Base-by-base conservation (phyloP, 2,113 vertebrate genomes). In the Microtus montanus region DNA sequence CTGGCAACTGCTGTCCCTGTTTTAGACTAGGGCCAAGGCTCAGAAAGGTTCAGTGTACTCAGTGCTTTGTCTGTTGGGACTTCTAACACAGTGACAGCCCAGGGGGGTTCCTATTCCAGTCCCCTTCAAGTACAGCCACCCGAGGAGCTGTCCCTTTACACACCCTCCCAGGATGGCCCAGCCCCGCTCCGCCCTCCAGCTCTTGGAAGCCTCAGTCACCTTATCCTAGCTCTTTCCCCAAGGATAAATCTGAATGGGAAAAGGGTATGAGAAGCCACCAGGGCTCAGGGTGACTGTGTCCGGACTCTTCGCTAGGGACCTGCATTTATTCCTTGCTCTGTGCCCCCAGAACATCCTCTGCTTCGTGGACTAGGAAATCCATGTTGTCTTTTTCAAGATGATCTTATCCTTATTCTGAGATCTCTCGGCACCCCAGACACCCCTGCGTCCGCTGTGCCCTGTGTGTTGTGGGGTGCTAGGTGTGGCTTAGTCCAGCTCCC, bases 101-200 rank as follows among this genome's bases (percentile, higher is more conserved):
- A 14, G 6, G 7, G 15, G 15, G 20, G 0, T n/a, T 19, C 35
- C 47, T 30, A 33, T 7, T 64, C 61, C 71, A 64, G 66, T 63
- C 49, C 11, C 71, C 11, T 15, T 0, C 11, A 0, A 0, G 7
- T 2, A 54, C 12, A 49, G 38, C 58, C 52, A 26, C 14, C 35
- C 3, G 4, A 8, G 58, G 14, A 54, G 66, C 54, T 11, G 10
- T 47, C 2, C 66, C 73, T 44, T 47, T 4, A 0, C 33, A 35
- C 5, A 49, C 19, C 28, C 49, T 52, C 19, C 35, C 9, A 2
- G 68, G n/a, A 41, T 24, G 3, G 0, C 33, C 11, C 7, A 8
- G 19, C 54, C 71, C 63, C 0, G 0, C 1, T 63, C 82, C 49
- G 0, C 24, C 38, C 64, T 94, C 70, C 38, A 44, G 22, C n/a